A percentile compares a stretch with the other conserved stretches of the same genome.
Evolutionary conservation across 2,888 invertebrate species (phyloP).

Genomic region (Lithophane leautieri): DNA sequence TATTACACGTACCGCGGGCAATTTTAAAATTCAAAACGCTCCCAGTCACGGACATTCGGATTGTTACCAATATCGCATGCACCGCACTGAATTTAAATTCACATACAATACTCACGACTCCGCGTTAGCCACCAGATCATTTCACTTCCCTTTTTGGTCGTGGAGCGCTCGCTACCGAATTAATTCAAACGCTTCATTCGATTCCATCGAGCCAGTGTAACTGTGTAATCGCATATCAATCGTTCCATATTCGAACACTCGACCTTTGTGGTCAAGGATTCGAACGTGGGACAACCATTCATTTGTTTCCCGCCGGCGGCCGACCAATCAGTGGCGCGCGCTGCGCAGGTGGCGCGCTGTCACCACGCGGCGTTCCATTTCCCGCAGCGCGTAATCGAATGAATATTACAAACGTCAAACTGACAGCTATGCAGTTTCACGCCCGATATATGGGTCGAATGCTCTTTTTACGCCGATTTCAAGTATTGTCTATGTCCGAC

Average conservation of each 20-base stretch:
- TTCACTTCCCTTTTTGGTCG: constrained; percentile 74
- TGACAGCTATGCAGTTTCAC: constrained; percentile 84
- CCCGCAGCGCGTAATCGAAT: constrained; percentile 87
- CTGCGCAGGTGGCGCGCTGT: constrained; percentile 84
- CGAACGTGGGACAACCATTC: constrained; percentile 74
- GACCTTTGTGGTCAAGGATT: constrained; percentile 79
- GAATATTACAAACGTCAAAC: constrained; percentile 88
- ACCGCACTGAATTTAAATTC: constrained; percentile 82
- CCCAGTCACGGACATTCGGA: constrained; percentile 76
- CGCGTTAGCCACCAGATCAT: constrained; percentile 67
- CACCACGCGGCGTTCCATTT: constrained; percentile 85
- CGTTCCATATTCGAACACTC: constrained; percentile 81
- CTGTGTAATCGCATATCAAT: constrained; percentile 79
- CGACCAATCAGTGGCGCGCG: constrained; percentile 73
- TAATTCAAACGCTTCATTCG: constrained; percentile 75
- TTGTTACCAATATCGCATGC: constrained; percentile 84
- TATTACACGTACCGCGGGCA: constrained; percentile 68
- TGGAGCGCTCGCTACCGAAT: constrained; percentile 73
- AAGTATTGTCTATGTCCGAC: constrained; percentile 76
- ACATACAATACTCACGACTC: constrained; percentile 70
- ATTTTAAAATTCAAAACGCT: constrained; percentile 84
- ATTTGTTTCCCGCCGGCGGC: constrained; percentile 78
- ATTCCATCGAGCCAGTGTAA: constrained; percentile 72
- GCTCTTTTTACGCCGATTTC: constrained; percentile 83
- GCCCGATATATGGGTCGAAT: constrained; percentile 83